These are phyloP conservation scores for Catocala nupta DNA, from an alignment of 2,888 invertebrate species.

Conservation along the genomic window DNA sequence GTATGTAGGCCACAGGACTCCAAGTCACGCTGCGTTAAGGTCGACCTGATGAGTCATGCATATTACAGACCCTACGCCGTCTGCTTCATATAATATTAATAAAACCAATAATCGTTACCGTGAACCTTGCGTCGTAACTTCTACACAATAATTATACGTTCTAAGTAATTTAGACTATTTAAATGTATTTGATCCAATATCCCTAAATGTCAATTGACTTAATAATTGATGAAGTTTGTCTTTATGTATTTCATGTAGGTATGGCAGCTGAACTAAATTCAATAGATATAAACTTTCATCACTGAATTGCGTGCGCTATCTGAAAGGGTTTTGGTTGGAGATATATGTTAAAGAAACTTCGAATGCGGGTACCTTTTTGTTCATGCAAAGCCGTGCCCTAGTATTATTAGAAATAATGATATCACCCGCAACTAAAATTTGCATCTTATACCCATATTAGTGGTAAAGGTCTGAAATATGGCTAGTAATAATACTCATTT, in stretches of 20 bases:
- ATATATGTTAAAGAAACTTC: constrained; percentile 21
- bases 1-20: constrained; percentile 55
- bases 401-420: constrained; percentile 36
- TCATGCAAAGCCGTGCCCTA: constrained; percentile 14
- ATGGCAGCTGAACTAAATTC: constrained; percentile 2
- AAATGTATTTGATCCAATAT: neutral
- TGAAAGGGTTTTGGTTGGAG: constrained; percentile 1
- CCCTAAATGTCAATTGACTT: neutral
- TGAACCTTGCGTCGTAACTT: constrained; percentile 2
- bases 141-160: no score
- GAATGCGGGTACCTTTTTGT: constrained; percentile 20
- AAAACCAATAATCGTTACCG: constrained; percentile 23
- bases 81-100: constrained; percentile 40
- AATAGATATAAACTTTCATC: constrained; percentile 23
- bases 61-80: constrained; percentile 26
- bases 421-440: constrained; percentile 38
- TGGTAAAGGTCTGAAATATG: neutral
- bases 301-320: constrained; percentile 7
- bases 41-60: constrained; percentile 54
- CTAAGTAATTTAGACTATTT: constrained; percentile 12
- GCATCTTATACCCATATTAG: constrained; percentile 35
- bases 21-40: constrained; percentile 63
- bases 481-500: neutral
- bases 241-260: neutral
- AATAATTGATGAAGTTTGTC: neutral